Conservation (phyloP, 2,797 vertebrate genomes). For the Rhadinocentrus ornatus region DNA sequence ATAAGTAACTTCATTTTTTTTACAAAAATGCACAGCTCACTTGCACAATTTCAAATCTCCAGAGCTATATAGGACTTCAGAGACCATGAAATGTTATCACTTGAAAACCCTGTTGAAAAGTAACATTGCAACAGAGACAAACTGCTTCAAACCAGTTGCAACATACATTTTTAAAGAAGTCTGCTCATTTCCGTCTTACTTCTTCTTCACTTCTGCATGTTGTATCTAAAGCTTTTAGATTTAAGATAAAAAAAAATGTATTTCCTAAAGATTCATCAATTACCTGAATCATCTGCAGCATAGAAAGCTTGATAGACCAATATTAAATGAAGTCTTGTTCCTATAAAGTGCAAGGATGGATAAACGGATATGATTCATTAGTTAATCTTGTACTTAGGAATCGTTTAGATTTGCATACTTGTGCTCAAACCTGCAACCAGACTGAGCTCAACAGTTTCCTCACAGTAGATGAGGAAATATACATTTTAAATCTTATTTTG, state of each 20-base stretch:
- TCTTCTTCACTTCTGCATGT: background rate
- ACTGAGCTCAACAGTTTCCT: no score
- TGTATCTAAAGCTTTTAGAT: no score
- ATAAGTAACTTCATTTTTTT: background rate
- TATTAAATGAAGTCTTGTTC: background rate
- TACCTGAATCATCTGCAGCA: background rate
- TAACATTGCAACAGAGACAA: background rate
- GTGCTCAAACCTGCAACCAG: no score
- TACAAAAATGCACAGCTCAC: background rate
- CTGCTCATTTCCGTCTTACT: background rate
- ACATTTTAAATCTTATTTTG: background rate
- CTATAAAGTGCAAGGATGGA: background rate
- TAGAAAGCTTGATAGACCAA: background rate
- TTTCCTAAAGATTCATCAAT: background rate
- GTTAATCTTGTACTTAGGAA: background rate
- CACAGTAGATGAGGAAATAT: no score
- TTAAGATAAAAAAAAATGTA: no score
- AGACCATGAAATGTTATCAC: background rate
- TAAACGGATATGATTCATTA: no score
- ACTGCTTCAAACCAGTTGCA: background rate
- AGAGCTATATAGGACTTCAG: background rate
- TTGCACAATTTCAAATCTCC: background rate
- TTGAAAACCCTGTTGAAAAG: background rate
- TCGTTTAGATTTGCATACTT: no score
- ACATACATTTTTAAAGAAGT: background rate